Percentiles rank a stretch among this genome's conserved stretches.
Conservation (phyloP, 2,113 vertebrate species). For the Myrmecobius fasciatus region DNA sequence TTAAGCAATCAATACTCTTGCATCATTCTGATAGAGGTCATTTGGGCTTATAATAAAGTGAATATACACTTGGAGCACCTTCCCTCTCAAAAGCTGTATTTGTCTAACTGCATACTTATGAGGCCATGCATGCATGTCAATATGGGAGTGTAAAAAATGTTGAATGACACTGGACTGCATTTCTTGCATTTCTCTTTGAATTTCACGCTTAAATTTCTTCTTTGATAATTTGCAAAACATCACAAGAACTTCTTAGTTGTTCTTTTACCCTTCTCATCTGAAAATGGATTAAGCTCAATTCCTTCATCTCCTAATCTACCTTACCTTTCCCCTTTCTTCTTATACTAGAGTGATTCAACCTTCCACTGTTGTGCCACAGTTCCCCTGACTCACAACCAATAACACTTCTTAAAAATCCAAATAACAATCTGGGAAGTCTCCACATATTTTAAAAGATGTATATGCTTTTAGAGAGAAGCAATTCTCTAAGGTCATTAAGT, state of each 20-base stretch:
- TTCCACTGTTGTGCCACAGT: too few species aligned
- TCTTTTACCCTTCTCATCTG: neutral
- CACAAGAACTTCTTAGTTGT: neutral
- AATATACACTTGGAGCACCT: slow-evolving; percentile 11
- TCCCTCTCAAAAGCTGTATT: slow-evolving; percentile 33
- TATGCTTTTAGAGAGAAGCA: neutral
- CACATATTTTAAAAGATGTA: neutral
- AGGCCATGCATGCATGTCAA: slow-evolving; percentile 34
- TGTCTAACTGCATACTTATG: slow-evolving; percentile 35
- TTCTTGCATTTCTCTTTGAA: neutral
- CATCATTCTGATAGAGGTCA: neutral
- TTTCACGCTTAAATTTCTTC: slow-evolving; percentile 3
- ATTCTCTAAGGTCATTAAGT: neutral
- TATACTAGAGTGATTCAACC: neutral
- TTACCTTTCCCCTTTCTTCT: neutral
- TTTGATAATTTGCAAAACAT: neutral
- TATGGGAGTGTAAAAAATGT: slow-evolving; percentile 27
- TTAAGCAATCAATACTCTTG: neutral
- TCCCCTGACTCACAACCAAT: neutral
- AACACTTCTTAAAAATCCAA: neutral
- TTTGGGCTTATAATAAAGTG: slow-evolving; percentile 56
- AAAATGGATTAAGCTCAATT: neutral
- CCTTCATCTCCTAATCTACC: neutral
- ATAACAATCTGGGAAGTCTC: neutral
- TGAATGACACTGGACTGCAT: neutral